Percentiles rank a stretch among this genome's conserved stretches.
Evolutionary conservation across 2,888 invertebrate species (phyloP).

Genomic region (Lutraria lutraria): DNA sequence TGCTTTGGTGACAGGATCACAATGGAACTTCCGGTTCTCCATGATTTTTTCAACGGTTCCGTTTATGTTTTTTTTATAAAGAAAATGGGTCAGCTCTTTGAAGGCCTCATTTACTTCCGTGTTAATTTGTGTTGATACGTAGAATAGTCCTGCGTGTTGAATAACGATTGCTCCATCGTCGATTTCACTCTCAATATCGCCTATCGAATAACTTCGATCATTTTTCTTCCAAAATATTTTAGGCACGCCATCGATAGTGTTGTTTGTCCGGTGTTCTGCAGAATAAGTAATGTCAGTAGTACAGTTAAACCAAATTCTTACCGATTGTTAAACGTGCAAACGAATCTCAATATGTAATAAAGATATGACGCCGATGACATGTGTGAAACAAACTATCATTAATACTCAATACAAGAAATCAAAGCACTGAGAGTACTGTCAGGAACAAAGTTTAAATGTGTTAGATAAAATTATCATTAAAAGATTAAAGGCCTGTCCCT

Average conservation of each 20-base stretch:
- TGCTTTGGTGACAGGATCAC: not conserved
- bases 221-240: not conserved
- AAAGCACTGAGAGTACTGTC: no score
- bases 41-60: not conserved
- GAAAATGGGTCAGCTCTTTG: not conserved
- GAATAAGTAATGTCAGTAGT: no score
- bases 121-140: constrained; percentile 1
- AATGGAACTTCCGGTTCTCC: not conserved
- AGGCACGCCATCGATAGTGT: not conserved
- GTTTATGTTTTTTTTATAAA: not conserved
- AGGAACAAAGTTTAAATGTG: no score
- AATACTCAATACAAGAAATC: no score
- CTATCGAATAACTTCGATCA: not conserved
- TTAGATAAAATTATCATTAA: no score
- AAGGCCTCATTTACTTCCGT: not conserved
- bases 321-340: no score
- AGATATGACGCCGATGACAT: no score
- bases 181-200: not conserved
- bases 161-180: constrained; percentile 15
- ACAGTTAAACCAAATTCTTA: no score
- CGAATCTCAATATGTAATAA: no score
- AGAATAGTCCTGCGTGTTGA: not conserved
- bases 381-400: no score
- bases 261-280: not conserved
- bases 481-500: no score